Evolutionary conservation across 2,797 vertebrate genomes (phyloP).

Genomic region (Hephaestus fuliginosus): DNA sequence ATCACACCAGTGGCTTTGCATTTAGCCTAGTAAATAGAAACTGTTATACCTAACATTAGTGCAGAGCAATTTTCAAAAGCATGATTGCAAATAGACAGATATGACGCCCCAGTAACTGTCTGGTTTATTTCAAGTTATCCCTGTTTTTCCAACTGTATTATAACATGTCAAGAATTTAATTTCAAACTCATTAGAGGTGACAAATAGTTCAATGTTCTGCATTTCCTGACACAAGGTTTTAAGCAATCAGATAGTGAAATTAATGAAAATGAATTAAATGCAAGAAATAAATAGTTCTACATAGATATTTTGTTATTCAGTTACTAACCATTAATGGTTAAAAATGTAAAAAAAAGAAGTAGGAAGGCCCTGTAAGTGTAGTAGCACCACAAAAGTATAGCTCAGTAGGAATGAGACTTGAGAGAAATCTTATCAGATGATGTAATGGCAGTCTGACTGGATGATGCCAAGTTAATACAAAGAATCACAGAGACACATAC

Average conservation of each 20-base stretch:
- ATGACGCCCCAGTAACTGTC: neutral
- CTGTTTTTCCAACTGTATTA: neutral
- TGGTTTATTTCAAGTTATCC: neutral
- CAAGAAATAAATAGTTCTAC: neutral
- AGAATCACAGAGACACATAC: constrained; percentile 20
- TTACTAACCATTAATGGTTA: neutral
- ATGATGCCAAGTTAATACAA: constrained; percentile 23
- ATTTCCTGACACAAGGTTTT: neutral
- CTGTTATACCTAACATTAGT: neutral
- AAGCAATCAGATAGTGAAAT: neutral
- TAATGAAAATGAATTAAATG: neutral
- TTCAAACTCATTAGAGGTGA: neutral
- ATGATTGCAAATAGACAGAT: neutral
- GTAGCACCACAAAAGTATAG: constrained; percentile 22
- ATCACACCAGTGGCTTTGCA: constrained; percentile 12
- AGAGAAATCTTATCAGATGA: constrained; percentile 34
- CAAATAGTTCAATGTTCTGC: neutral
- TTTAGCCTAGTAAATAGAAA: constrained; percentile 1
- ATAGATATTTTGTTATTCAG: neutral
- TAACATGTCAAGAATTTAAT: neutral
- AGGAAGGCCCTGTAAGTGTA: neutral
- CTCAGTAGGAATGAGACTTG: constrained; percentile 17
- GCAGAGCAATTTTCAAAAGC: neutral
- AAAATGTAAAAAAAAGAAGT: neutral
- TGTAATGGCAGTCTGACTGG: constrained; percentile 30